phyloP scores from a whole-genome alignment of 2,888 invertebrate species.

The Dryobotodes eremita region DNA sequence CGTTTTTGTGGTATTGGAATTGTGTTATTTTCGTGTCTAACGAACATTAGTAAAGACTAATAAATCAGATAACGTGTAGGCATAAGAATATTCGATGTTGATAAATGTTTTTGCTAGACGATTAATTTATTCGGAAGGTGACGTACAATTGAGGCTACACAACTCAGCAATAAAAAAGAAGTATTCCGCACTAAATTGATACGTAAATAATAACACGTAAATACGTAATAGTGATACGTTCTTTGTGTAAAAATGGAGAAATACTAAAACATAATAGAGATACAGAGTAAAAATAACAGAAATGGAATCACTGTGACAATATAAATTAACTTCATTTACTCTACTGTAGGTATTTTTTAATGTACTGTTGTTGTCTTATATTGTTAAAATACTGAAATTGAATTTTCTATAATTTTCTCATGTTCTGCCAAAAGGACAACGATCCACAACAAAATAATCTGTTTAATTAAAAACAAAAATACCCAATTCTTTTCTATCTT shows the following conservation, averaged over 20 bases:
- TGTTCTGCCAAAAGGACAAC: not conserved
- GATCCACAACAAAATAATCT: not conserved
- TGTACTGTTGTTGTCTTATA: not conserved
- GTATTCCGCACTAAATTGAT: not conserved
- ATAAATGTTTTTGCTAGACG: constrained; percentile 22
- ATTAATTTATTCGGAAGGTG: constrained; percentile 16
- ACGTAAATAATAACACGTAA: too few relatives aligned
- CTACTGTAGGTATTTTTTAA: not conserved
- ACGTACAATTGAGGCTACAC: not conserved
- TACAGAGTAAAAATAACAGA: not conserved
- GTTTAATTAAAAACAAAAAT: not conserved
- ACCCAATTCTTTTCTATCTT: constrained; percentile 36
- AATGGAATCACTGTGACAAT: not conserved
- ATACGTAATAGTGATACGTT: too few relatives aligned
- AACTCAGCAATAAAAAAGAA: not conserved
- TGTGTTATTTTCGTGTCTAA: constrained; percentile 54
- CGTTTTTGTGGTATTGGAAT: constrained; percentile 34
- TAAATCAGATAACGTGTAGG: constrained; percentile 40
- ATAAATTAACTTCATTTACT: not conserved
- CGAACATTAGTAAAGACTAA: constrained; percentile 34
- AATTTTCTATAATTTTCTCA: not conserved
- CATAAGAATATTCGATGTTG: constrained; percentile 26
- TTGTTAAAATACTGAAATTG: not conserved
- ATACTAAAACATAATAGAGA: not conserved
- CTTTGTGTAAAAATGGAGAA: not conserved